Evolutionary conservation across 2,888 invertebrate species (phyloP), one percentile per base, ranked within the genome.

Genomic region (Palloptera scutellata): DNA sequence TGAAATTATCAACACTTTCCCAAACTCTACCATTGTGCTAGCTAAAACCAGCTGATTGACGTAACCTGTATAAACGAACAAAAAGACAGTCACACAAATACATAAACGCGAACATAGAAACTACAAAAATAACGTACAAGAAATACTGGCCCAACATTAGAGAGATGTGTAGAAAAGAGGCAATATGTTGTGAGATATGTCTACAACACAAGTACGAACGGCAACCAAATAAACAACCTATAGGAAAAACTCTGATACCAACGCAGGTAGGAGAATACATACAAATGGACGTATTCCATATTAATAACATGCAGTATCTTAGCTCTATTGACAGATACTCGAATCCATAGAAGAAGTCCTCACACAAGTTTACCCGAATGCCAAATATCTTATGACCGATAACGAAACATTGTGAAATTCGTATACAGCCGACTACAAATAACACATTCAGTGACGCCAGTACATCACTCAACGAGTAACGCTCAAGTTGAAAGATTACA

Each of bases 301-400:
- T 51, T 20, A 11, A 64, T 17, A 64, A 51, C 19, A 41, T 53
- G 19, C 30, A 30, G 3, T 61, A 61, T 41, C 43, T 66, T 3
- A 61, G 61, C 13, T 45, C 48, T 13, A 20, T 53, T 40, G 30
- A 41, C 42, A 52, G 13, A 65, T 52, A 57, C 59, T 15, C 43
- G 59, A 19, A 59, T 17, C 42, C 43, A 62, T 62, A 60, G 67
- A 67, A 51, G 62, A 67, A 62, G 13, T 67, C 19, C 51, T 67
- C 13, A 58, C 67, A 51, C 67, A 67, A 43, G 53, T 58, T 53
- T 67, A 63, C 59, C 67, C 63, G 11, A 67, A 67, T 30, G 59
- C 61, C 4, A 58, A 64, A 54, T 54, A 64, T 45, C 15, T 64
- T 12, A 42, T 57, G 59, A 45, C 48, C 15, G 64, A 64, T 48